A percentile compares a stretch with the other conserved stretches of the same genome.
phyloP scores from a whole-genome alignment of 2,888 invertebrate species.

The Microplitis manilae region DNA sequence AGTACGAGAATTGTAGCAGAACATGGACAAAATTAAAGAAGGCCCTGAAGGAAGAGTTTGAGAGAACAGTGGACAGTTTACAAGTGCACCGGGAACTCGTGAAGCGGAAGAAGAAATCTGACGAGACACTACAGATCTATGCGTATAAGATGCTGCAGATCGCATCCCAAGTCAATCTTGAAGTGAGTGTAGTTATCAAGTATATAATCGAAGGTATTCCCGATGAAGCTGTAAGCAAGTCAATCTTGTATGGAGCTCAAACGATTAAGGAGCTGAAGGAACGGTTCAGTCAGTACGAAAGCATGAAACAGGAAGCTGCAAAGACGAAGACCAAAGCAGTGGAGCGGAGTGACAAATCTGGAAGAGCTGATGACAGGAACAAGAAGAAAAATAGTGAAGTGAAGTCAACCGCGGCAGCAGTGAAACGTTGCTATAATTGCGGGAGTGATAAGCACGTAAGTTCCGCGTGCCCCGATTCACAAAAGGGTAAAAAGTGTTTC shows the following conservation, averaged over 20 bases:
- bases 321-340: not conserved
- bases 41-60: slow-evolving; percentile 19
- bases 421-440: slow-evolving; percentile 33
- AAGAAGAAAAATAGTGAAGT: not conserved
- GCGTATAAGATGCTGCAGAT: slow-evolving; percentile 47
- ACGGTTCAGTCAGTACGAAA: slow-evolving; percentile 32
- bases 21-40: slow-evolving; percentile 45
- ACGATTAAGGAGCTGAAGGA: slow-evolving; percentile 42
- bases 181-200: slow-evolving; percentile 42
- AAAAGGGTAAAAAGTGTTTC: slow-evolving; percentile 36
- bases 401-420: not conserved
- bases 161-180: slow-evolving; percentile 45
- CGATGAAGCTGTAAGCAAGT: slow-evolving; percentile 42
- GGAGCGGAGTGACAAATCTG: not conserved
- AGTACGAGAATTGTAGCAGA: slow-evolving; percentile 39
- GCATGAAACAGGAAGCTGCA: slow-evolving; percentile 15
- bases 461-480: slow-evolving; percentile 35
- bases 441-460: slow-evolving; percentile 34
- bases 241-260: slow-evolving; percentile 37
- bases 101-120: slow-evolving; percentile 29
- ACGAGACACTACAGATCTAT: slow-evolving; percentile 46
- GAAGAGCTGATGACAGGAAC: not conserved
- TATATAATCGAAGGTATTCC: slow-evolving; percentile 45
- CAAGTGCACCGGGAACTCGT: slow-evolving; percentile 42
- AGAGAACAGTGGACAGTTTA: slow-evolving; percentile 38